Evolutionary conservation across 2,888 invertebrate genomes (phyloP).

Genomic region (Alloscopus bannaensis): DNA sequence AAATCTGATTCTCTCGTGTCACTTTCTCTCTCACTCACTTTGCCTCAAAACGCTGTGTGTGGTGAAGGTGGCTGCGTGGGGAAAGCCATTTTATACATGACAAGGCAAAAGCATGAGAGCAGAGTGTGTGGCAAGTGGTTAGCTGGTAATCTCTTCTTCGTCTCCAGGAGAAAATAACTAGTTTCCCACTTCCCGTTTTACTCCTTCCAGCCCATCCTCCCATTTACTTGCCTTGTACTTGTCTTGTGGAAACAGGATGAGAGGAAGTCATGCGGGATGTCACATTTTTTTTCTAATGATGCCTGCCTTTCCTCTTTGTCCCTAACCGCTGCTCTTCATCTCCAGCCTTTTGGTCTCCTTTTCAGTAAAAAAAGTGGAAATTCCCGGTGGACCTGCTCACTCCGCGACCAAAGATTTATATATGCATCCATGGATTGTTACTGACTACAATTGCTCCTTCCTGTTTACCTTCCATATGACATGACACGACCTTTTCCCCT

Average conservation of each 20-base stretch:
- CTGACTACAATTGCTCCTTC: too few relatives aligned
- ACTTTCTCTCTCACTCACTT: neutral
- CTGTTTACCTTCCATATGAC: too few relatives aligned
- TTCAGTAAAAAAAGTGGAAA: too few relatives aligned
- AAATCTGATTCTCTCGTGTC: neutral
- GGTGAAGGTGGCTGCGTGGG: neutral
- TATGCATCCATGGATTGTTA: too few relatives aligned
- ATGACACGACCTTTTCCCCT: too few relatives aligned
- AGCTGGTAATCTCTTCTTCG: neutral
- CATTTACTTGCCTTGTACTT: too few relatives aligned
- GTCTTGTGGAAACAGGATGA: neutral
- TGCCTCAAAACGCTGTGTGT: neutral
- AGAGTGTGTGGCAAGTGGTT: too few relatives aligned
- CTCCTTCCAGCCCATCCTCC: slow-evolving; percentile 3
- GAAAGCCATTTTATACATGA: neutral
- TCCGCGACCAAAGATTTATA: too few relatives aligned
- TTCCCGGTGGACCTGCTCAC: slow-evolving; percentile 41
- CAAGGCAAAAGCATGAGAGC: too few relatives aligned
- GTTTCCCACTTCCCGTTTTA: neutral
- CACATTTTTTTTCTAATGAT: slow-evolving; percentile 53
- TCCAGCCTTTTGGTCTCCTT: too few relatives aligned
- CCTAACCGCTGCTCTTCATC: neutral
- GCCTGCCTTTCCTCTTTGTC: neutral
- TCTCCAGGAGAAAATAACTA: too few relatives aligned
- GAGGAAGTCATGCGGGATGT: slow-evolving; percentile 35